Percentiles rank a stretch among this genome's conserved stretches.
Conservation (phyloP, 1,140 invertebrate species). For the Pogonomyrmex barbatus region DNA sequence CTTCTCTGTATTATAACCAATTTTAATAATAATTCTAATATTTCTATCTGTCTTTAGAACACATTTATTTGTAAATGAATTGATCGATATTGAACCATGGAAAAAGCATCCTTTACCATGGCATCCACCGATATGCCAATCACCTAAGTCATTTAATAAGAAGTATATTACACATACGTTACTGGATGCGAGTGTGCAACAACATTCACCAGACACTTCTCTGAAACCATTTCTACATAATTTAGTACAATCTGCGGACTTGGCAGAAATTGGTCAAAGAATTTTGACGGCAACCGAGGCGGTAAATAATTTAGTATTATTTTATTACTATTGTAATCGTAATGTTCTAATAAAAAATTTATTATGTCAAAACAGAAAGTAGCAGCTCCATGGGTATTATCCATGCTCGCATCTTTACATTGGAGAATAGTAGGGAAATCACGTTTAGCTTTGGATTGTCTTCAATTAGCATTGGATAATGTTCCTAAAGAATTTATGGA, state of each 20-base stretch:
- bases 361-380: conserved; percentile 86
- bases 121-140: conserved; percentile 90
- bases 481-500: conserved; percentile 87
- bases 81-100: conserved; percentile 87
- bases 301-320: conserved; percentile 43
- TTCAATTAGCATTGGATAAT: conserved; percentile 87
- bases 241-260: conserved; percentile 84
- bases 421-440: conserved; percentile 89
- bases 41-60: conserved; percentile 81
- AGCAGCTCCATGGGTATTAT: conserved; percentile 89
- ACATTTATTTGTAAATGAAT: conserved; percentile 86
- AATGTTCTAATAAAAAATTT: conserved; percentile 4
- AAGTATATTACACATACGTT: conserved; percentile 78
- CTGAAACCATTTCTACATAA: conserved; percentile 69
- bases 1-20: not conserved
- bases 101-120: conserved; percentile 91
- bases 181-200: conserved; percentile 27
- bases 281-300: conserved; percentile 82
- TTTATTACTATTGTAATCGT: not conserved
- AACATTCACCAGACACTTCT: conserved; percentile 73
- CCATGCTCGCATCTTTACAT: conserved; percentile 89
- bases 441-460: conserved; percentile 88
- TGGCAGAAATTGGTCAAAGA: conserved; percentile 91
- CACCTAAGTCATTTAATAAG: conserved; percentile 81
- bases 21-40: conserved; percentile 23